These are phyloP conservation scores for Squalus acanthias DNA, from an alignment of 2,797 vertebrate genomes.

Conservation along the genomic window DNA sequence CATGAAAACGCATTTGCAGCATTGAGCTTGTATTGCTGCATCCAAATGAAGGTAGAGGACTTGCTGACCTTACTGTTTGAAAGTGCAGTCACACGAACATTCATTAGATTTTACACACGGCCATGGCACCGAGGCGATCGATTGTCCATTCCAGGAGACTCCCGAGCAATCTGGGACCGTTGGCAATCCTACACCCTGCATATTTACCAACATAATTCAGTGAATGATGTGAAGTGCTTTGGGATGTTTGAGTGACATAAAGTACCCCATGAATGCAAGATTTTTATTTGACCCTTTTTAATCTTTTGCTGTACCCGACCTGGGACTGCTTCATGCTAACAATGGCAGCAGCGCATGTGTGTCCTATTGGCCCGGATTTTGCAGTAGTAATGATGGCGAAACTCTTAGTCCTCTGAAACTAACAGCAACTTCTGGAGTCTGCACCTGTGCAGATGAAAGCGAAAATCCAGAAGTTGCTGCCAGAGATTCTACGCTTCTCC, in stretches of 20 bases:
- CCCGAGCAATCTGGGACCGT: not conserved
- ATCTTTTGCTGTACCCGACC: not conserved
- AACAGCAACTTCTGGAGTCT: no score
- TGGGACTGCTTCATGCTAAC: no score
- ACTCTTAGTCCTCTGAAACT: no score
- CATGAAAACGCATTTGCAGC: not conserved
- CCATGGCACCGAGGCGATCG: no score
- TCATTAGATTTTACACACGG: not conserved
- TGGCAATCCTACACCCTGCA: not conserved
- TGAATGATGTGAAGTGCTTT: slow-evolving; percentile 31
- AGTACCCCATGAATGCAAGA: not conserved
- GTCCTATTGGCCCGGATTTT: no score
- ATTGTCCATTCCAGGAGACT: not conserved
- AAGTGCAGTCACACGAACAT: not conserved
- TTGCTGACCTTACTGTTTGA: not conserved
- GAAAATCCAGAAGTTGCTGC: no score
- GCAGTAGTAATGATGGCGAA: no score
- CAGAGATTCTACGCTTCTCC: no score
- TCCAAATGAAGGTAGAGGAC: not conserved
- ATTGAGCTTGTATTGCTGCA: not conserved
- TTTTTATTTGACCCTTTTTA: slow-evolving; percentile 3
- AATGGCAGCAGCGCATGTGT: no score
- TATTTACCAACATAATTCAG: not conserved
- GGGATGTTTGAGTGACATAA: slow-evolving; percentile 25
- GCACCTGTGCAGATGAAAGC: no score